A percentile compares a stretch with the other conserved stretches of the same genome.
Conservation (phyloP, 1,140 invertebrate genomes). For the Drosophila melanogaster region Release_6_plus_ISO1_MT NT_037436.4:1959001-1959500, state of each 20-base stretch:
- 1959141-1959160: slow-evolving; percentile 41
- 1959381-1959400: neutral
- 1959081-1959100: slow-evolving; percentile 28
- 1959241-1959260: slow-evolving; percentile 60
- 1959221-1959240: slow-evolving; percentile 68
- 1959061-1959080: slow-evolving; percentile 70
- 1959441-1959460: no score
- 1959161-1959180: slow-evolving; percentile 76
- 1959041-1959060: slow-evolving; percentile 59
- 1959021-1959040: slow-evolving; percentile 56
- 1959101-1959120: slow-evolving; percentile 45
- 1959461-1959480: no score
- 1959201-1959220: slow-evolving; percentile 32
- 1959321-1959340: slow-evolving; percentile 73
- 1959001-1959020: slow-evolving; percentile 38
- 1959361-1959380: neutral
- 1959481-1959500: no score
- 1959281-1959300: slow-evolving; percentile 5
- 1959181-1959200: slow-evolving; percentile 28
- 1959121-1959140: slow-evolving; percentile 80
- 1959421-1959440: no score
- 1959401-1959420: neutral
- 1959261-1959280: slow-evolving; percentile 28
- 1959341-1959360: slow-evolving; percentile 4
- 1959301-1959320: slow-evolving; percentile 58